These are phyloP conservation scores for Entelurus aequoreus DNA, from an alignment of 2,113 vertebrate species.

Conservation along the genomic window DNA sequence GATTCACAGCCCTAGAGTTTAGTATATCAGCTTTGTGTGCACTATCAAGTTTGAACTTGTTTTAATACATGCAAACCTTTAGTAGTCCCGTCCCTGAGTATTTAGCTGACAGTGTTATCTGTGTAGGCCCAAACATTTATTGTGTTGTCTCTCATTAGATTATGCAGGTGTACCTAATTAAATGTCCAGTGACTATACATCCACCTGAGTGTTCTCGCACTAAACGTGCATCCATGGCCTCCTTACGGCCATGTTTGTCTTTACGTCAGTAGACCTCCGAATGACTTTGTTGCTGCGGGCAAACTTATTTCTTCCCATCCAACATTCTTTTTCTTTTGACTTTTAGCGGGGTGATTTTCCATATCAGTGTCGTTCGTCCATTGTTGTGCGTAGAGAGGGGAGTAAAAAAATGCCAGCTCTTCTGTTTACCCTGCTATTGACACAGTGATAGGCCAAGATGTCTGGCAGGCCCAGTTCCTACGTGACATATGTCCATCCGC, in stretches of 20 bases:
- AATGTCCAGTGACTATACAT: no score
- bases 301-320: conserved; percentile 57
- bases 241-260: conserved; percentile 36
- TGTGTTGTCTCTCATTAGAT: no score
- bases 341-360: conserved; percentile 67
- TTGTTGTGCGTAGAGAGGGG: conserved; percentile 65
- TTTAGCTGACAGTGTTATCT: no score
- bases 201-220: conserved; percentile 7
- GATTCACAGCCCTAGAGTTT: no score
- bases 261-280: conserved; percentile 66
- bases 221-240: conserved; percentile 23
- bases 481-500: conserved; percentile 67
- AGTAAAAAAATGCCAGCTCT: conserved; percentile 64
- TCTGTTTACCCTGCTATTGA: conserved; percentile 72
- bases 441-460: conserved; percentile 72
- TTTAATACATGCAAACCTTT: no score
- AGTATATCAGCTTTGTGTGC: no score
- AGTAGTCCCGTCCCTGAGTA: no score
- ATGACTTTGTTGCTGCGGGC: conserved; percentile 69
- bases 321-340: conserved; percentile 67
- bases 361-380: conserved; percentile 64
- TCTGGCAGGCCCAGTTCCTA: conserved; percentile 63
- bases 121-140: no score
- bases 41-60: no score
- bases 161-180: no score